Evolutionary conservation across 2,888 invertebrate species (phyloP).

Genomic region (Alcis repandata): DNA sequence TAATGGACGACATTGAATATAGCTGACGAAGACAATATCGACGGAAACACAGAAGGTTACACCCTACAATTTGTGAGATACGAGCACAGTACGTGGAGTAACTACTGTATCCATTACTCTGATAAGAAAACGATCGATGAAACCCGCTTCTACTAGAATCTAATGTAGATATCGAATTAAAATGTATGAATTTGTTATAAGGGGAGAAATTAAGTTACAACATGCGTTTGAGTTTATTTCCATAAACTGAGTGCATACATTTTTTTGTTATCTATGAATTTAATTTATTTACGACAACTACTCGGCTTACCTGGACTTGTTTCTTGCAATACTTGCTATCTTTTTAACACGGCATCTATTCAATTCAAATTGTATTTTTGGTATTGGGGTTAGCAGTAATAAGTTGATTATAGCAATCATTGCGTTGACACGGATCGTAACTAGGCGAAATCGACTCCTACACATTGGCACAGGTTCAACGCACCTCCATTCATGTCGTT

Average conservation of each 20-base stretch:
- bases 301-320: too few species aligned
- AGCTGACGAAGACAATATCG: conserved; percentile 50
- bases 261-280: not conserved
- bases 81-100: too few species aligned
- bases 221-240: not conserved
- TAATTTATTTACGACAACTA: too few species aligned
- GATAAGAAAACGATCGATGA: too few species aligned
- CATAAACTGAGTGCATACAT: too few species aligned
- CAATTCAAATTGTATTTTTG: not conserved
- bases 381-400: conserved; percentile 3
- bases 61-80: conserved; percentile 2
- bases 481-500: conserved; percentile 60
- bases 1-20: conserved; percentile 67
- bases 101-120: not conserved
- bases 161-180: not conserved
- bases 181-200: not conserved
- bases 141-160: too few species aligned
- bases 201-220: not conserved
- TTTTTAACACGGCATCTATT: not conserved
- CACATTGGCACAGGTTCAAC: conserved; percentile 61
- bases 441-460: conserved; percentile 43
- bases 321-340: too few species aligned
- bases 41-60: conserved; percentile 50
- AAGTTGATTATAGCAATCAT: conserved; percentile 2
- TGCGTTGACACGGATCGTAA: conserved; percentile 1